Evolutionary conservation across 1,140 invertebrate genomes (phyloP), one percentile per base, ranked within the genome.

Genomic region (Trichonephila inaurata): DNA sequence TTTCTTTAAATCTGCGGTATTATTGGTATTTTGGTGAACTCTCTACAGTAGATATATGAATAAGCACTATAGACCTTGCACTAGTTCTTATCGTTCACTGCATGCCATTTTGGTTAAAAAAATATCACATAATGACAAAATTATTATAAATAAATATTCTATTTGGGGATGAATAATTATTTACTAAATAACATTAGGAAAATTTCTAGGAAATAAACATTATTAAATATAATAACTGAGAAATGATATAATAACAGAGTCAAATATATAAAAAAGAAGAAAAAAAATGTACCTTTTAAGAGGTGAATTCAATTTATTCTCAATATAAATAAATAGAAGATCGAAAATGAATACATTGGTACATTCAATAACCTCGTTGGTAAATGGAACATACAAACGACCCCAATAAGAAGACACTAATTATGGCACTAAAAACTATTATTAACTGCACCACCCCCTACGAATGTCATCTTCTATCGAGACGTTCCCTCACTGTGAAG

Each of bases 391-490:
- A 18, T 66, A 87, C 85, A 87, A 66, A 87, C 28, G 60, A 62
- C 60, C 61, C 60, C 40, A 21, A 87, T 87, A 19, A 0, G 24
- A 33, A 40, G 60, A 64, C 19, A 66, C 21, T 10, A 33, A 87
- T 87, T 87, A 33, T 66, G 62, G 1, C 28, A 7, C 28, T 40
- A 87, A 87, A 28, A 66, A 64, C 85, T 87, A 40, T 87, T 18
- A 87, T 87, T 87, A 64, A 33, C 3, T 21, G 12, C 33, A 19
- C 61, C 58, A 87, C 58, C 85, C 85, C 18, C 85, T 87, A 19
- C 8, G 28, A 87, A 87, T 62, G 85, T 40, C 85, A 64, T 61
- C 85, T 19, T 33, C n/a, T 61, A 87, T 87, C 85, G 85, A 7
- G 85, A 64, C 16, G 28, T 60, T 62, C 85, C 85, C 85, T 33